Conservation (phyloP, 2,888 invertebrate genomes). For the Drosophila buzzatii region DNA sequence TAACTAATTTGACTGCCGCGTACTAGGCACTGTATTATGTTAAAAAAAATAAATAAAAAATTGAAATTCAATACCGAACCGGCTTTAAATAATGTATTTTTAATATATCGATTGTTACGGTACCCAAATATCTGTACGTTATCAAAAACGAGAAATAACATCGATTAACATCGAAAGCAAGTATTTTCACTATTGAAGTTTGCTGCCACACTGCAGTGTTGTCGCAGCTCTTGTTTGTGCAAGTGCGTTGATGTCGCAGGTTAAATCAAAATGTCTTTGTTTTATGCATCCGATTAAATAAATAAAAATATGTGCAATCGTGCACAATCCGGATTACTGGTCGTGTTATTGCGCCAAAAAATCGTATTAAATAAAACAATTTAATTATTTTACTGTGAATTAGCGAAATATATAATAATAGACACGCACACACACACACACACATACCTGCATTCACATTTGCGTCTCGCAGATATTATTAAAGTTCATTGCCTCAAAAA, state of each 20-base stretch:
- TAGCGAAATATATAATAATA: slow-evolving; percentile 67
- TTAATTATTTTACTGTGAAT: slow-evolving; percentile 47
- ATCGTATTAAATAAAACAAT: slow-evolving; percentile 12
- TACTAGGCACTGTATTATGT: slow-evolving; percentile 79
- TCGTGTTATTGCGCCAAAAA: slow-evolving; percentile 23
- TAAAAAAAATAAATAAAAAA: too few species aligned
- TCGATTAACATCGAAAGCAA: not conserved
- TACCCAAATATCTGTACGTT: not conserved
- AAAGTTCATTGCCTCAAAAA: slow-evolving; percentile 69
- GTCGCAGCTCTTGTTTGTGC: slow-evolving; percentile 58
- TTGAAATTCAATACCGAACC: not conserved
- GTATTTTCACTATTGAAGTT: slow-evolving; percentile 11
- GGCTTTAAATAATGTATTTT: not conserved
- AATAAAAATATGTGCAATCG: slow-evolving; percentile 47
- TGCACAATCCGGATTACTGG: slow-evolving; percentile 10
- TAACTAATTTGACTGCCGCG: slow-evolving; percentile 71
- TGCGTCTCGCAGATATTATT: slow-evolving; percentile 39
- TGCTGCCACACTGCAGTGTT: slow-evolving; percentile 49
- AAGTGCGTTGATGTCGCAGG: slow-evolving; percentile 54
- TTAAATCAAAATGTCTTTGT: slow-evolving; percentile 57
- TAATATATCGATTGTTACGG: slow-evolving; percentile 4
- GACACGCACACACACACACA: slow-evolving; percentile 45
- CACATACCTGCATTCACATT: slow-evolving; percentile 19
- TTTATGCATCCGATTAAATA: slow-evolving; percentile 42
- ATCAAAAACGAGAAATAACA: not conserved